Conservation (phyloP, 2,888 invertebrate species). For the Dusona sp. region DNA sequence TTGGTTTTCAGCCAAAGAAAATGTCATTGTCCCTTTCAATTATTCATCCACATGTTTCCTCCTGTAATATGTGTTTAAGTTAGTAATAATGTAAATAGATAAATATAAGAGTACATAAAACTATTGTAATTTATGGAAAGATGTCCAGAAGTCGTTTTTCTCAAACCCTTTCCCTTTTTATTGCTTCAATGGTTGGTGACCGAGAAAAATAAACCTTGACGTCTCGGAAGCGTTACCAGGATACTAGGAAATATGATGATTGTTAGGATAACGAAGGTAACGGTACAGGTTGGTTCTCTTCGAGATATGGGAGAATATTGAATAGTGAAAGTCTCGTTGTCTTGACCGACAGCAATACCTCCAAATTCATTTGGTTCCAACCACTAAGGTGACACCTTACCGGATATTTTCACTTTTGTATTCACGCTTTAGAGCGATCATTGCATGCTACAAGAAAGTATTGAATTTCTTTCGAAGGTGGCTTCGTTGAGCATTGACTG, state of each 20-base stretch:
- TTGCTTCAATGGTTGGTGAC: neutral
- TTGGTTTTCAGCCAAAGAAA: conserved; percentile 41
- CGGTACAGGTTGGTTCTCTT: conserved; percentile 7
- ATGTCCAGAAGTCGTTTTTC: neutral
- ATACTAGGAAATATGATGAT: conserved; percentile 40
- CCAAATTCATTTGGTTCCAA: conserved; percentile 49
- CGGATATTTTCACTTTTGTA: conserved; percentile 59
- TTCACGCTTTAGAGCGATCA: conserved; percentile 20
- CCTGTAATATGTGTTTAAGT: neutral
- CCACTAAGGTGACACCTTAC: conserved; percentile 48
- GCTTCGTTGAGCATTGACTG: conserved; percentile 46
- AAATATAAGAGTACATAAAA: conserved; percentile 65
- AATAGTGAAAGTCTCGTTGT: conserved; percentile 58
- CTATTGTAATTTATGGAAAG: conserved; percentile 69
- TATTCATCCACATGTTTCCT: neutral
- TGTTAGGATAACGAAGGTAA: conserved; percentile 11
- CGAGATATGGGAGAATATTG: conserved; percentile 22
- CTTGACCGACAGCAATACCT: conserved; percentile 37
- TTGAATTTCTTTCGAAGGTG: conserved; percentile 62
- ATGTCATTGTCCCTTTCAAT: conserved; percentile 21
- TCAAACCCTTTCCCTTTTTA: neutral
- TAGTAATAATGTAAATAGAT: conserved; percentile 73
- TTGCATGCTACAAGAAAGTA: conserved; percentile 71
- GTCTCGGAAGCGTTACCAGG: conserved; percentile 28
- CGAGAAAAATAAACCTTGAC: neutral